Evolutionary conservation across 2,797 vertebrate genomes (phyloP).

Genomic region (Petrocephalus sullivani): DNA sequence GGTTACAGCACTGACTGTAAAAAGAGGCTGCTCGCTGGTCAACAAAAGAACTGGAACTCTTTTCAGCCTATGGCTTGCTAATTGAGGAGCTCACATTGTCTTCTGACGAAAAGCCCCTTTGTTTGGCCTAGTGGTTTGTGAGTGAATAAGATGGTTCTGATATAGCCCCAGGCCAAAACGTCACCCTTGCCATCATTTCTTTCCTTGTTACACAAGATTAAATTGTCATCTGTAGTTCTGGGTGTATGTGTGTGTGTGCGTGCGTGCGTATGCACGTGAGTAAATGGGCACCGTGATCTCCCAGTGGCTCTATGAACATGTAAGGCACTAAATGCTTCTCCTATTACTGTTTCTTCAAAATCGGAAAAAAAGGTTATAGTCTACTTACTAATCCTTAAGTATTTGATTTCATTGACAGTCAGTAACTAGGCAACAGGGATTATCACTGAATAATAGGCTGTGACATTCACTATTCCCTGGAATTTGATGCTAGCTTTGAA

Average conservation of each 20-base stretch:
- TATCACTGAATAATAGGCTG: slow-evolving; percentile 31
- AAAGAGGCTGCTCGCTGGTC: slow-evolving; percentile 44
- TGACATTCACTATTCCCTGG: slow-evolving; percentile 28
- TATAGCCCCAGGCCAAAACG: slow-evolving; percentile 50
- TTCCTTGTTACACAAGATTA: slow-evolving; percentile 55
- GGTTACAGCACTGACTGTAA: slow-evolving; percentile 30
- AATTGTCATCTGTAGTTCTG: slow-evolving; percentile 49
- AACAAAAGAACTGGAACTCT: slow-evolving; percentile 57
- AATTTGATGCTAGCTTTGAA: slow-evolving; percentile 40
- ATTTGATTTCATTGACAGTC: slow-evolving; percentile 39
- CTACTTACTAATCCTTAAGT: slow-evolving; percentile 34
- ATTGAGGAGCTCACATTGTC: slow-evolving; percentile 72
- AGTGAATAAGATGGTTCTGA: slow-evolving; percentile 61
- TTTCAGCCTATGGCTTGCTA: slow-evolving; percentile 62
- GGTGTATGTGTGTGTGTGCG: not conserved
- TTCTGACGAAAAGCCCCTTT: slow-evolving; percentile 75
- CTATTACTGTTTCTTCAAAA: slow-evolving; percentile 30
- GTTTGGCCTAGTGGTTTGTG: slow-evolving; percentile 57
- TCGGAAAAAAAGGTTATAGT: slow-evolving; percentile 34
- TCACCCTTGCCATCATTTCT: slow-evolving; percentile 48
- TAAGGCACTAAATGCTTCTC: slow-evolving; percentile 16
- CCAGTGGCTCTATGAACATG: slow-evolving; percentile 31
- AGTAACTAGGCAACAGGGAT: slow-evolving; percentile 40
- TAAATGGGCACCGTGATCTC: slow-evolving; percentile 26
- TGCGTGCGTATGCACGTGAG: not conserved